Percentiles rank a stretch among this genome's conserved stretches.
phyloP scores from a whole-genome alignment of 2,797 vertebrate species.

The Coendou prehensilis region DNA sequence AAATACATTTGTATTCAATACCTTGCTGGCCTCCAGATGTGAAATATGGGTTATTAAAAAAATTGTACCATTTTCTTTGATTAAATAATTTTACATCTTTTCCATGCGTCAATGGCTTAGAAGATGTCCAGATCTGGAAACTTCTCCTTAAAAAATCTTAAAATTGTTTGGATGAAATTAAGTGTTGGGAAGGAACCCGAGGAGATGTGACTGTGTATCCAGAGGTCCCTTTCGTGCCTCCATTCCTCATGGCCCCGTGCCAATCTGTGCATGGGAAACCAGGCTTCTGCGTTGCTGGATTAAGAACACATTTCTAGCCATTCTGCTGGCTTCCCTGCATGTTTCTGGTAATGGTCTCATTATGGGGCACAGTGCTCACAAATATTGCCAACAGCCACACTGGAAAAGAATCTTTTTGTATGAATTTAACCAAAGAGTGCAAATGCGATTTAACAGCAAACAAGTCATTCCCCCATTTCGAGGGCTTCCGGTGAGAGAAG shows the following conservation, averaged over 20 bases:
- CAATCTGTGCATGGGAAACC: fast-evolving
- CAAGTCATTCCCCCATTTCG: neutral
- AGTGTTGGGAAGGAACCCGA: neutral
- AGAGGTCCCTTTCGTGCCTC: fast-evolving
- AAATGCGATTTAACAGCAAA: neutral
- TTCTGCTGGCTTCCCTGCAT: neutral
- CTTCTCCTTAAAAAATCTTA: fast-evolving
- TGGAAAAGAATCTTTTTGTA: neutral
- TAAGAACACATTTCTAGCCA: neutral
- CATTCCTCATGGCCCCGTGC: fast-evolving
- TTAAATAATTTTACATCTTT: slow-evolving; percentile 75
- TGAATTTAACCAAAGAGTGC: neutral
- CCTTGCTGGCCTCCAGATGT: neutral
- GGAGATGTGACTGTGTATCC: fast-evolving
- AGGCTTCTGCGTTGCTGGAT: fast-evolving
- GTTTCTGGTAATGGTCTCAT: neutral
- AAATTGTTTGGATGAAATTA: fast-evolving
- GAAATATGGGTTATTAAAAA: neutral
- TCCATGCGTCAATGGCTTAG: slow-evolving; percentile 28
- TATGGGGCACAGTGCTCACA: neutral
- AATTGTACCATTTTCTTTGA: slow-evolving; percentile 62
- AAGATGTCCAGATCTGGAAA: neutral
- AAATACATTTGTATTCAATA: slow-evolving; percentile 64
- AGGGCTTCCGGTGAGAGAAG: neutral
- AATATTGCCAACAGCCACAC: fast-evolving